Evolutionary conservation across 2,888 invertebrate species (phyloP), one percentile per base, ranked within the genome.

Genomic region (Caenorhabditis wallacei): DNA sequence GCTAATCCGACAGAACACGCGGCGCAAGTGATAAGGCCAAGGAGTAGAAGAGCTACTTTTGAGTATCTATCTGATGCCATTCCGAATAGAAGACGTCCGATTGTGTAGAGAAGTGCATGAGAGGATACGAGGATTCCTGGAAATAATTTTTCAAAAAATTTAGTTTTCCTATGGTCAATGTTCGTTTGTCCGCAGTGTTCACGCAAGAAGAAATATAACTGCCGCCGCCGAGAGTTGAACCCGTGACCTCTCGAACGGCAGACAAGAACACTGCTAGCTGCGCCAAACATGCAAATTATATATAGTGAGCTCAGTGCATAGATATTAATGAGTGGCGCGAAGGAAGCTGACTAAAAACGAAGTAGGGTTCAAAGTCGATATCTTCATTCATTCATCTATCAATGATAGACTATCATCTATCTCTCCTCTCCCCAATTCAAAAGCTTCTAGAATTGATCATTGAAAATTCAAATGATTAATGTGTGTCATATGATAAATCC

Each of bases 51-150:
- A 54, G 70, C 76, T 10, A 82, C 83, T 51, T 82, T 75, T 7
- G 82, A 80, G 48, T 83, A 79, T 35, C 76, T 63, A 71, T 87
- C 88, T 3, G 84, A 82, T 2, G 85, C 81, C 18, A 85, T 78
- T 22, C 86, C 88, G 20, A 87, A 84, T 20, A 84, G 22, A 43
- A 88, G 69, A 51, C 87, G 85, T 54, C 85, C 85, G 13, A 85
- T 69, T 20, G 88, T 88, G 59, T 86, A 85, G 48, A 84, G 82
- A 18, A 84, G 56, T 11, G 88, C 84, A 53, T 88, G 87, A 10
- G 79, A 70, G 1, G 86, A 85, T 16, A 88, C 84, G 54, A 88
- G 82, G 24, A 85, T 66, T 2, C 88, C 88, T 88, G 78, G 24
- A 74, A 57, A 10, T 10, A 8, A 20, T 37, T n/a, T n/a, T n/a